These are phyloP conservation scores for Leptodirus hochenwartii DNA, from an alignment of 2,888 invertebrate genomes.

Conservation along the genomic window DNA sequence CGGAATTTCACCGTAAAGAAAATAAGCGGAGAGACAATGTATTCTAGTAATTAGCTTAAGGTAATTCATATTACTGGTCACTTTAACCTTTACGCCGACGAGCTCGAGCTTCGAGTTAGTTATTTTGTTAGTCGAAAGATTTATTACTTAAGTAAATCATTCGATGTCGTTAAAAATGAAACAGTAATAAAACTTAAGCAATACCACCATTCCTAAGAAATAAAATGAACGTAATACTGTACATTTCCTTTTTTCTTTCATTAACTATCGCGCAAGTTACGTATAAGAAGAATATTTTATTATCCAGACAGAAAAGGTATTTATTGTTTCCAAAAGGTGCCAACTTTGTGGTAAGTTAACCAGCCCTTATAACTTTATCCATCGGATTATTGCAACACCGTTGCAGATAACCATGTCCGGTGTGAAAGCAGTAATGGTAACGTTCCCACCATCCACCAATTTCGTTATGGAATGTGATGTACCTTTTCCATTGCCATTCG, in stretches of 20 bases:
- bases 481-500: conserved; percentile 31
- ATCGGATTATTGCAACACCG: too few species aligned
- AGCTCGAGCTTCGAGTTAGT: too few species aligned
- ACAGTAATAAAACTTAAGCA: too few species aligned
- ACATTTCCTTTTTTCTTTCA: neutral
- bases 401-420: conserved; percentile 23
- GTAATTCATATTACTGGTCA: too few species aligned
- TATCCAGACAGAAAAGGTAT: conserved; percentile 11
- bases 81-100: too few species aligned
- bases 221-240: neutral
- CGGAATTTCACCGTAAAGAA: too few species aligned
- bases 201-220: neutral
- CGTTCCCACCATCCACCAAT: conserved; percentile 38
- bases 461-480: conserved; percentile 38
- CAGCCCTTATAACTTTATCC: neutral
- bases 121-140: too few species aligned
- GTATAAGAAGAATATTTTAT: conserved; percentile 6
- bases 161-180: too few species aligned
- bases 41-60: too few species aligned
- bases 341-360: conserved; percentile 12
- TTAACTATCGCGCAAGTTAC: conserved; percentile 4
- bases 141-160: too few species aligned
- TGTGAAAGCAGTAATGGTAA: conserved; percentile 36
- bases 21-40: too few species aligned
- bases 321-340: conserved; percentile 11